Percentiles rank a stretch among this genome's conserved stretches.
These are phyloP conservation scores for Creontiades dilutus DNA, from an alignment of 2,888 invertebrate genomes.

Conservation along the genomic window DNA sequence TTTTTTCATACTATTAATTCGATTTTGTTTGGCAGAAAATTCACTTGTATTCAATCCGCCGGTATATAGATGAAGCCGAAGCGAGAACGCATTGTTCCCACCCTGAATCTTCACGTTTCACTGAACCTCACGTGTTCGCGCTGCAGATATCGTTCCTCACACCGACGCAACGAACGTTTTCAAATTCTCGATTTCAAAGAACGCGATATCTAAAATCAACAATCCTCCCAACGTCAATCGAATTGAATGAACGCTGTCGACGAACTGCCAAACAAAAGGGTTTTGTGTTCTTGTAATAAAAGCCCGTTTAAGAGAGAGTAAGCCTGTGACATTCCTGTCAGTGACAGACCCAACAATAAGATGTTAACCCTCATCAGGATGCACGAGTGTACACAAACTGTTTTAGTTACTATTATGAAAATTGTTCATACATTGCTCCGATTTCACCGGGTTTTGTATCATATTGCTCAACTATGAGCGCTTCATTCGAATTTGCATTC, in stretches of 20 bases:
- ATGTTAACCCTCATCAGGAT: too few species aligned
- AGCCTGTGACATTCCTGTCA: too few species aligned
- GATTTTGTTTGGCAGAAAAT: constrained; percentile 42
- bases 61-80: background rate
- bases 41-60: constrained; percentile 16
- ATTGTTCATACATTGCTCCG: too few species aligned
- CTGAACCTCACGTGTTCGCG: background rate
- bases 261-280: background rate
- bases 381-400: too few species aligned
- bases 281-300: too few species aligned
- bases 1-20: constrained; percentile 14
- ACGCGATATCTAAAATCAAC: background rate
- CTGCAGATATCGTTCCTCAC: background rate
- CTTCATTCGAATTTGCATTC: too few species aligned
- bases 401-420: too few species aligned
- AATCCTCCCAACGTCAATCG: background rate
- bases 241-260: constrained; percentile 6
- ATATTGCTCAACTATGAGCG: too few species aligned
- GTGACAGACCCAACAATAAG: too few species aligned
- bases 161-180: background rate
- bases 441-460: too few species aligned
- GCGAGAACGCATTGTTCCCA: constrained; percentile 10
- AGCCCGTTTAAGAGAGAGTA: too few species aligned
- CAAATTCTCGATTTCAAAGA: background rate
- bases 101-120: background rate